Percentiles rank a stretch among this genome's conserved stretches.
Evolutionary conservation across 2,797 vertebrate species (phyloP).

Genomic region (Sebastes matsubarae): DNA sequence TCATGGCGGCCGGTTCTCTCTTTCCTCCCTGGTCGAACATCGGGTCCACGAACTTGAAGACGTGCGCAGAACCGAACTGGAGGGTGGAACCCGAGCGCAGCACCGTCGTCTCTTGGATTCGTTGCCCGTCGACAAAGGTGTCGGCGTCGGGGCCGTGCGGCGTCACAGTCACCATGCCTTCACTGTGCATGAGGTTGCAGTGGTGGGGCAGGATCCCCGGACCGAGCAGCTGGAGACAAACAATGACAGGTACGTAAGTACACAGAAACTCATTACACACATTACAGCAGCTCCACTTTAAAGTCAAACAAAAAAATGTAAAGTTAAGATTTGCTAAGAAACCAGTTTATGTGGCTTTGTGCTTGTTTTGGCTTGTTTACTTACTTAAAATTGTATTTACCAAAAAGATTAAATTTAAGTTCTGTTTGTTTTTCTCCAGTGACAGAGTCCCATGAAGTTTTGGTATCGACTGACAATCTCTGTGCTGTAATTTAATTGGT

Average conservation of each 20-base stretch:
- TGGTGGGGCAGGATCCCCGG: constrained; percentile 95
- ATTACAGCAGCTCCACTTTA: neutral
- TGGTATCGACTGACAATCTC: neutral
- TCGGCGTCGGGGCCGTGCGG: constrained; percentile 91
- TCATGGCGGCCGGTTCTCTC: constrained; percentile 86
- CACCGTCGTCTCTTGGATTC: constrained; percentile 91
- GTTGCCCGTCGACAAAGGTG: constrained; percentile 94
- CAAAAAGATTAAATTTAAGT: neutral
- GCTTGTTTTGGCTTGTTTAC: neutral
- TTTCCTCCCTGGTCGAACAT: constrained; percentile 91
- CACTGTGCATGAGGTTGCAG: constrained; percentile 95
- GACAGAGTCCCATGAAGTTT: too few relatives aligned
- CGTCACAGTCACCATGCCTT: constrained; percentile 94
- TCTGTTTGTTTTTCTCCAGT: neutral
- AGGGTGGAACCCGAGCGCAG: constrained; percentile 94
- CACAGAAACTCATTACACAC: too few relatives aligned
- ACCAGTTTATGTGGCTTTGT: neutral
- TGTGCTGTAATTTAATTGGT: neutral
- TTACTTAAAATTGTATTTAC: neutral
- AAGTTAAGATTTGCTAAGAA: neutral
- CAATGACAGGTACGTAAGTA: neutral
- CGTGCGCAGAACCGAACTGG: constrained; percentile 92
- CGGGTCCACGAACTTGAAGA: constrained; percentile 98
- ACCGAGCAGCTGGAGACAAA: constrained; percentile 86
- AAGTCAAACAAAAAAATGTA: neutral